Evolutionary conservation across 2,113 vertebrate genomes (phyloP).

Genomic region (Lasiurus cinereus): DNA sequence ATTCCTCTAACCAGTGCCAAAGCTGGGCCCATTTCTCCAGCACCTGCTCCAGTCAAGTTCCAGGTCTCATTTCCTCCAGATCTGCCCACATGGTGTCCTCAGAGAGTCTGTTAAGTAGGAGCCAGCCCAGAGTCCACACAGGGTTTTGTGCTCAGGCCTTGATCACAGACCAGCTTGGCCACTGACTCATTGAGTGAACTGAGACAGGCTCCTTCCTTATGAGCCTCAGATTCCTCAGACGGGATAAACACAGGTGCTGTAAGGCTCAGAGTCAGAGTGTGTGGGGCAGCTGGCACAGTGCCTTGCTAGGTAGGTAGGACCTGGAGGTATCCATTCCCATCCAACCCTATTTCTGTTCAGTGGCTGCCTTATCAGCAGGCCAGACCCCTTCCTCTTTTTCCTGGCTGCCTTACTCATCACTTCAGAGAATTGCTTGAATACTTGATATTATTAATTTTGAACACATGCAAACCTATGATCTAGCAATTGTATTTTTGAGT

Average conservation of each 20-base stretch:
- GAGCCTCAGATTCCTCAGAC: neutral
- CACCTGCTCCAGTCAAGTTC: neutral
- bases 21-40: neutral
- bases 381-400: neutral
- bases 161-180: neutral
- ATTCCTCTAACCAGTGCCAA: neutral
- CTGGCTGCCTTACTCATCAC: too few species aligned
- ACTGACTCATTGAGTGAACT: neutral
- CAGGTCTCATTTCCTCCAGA: conserved; percentile 13
- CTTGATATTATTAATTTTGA: neutral
- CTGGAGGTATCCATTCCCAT: neutral
- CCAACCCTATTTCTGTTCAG: neutral
- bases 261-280: neutral
- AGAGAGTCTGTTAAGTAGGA: neutral
- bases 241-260: rapidly evolving
- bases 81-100: conserved; percentile 55
- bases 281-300: neutral
- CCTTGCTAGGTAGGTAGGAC: neutral
- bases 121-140: neutral
- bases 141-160: neutral
- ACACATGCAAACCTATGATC: neutral
- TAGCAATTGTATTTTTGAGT: neutral
- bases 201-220: neutral
- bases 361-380: neutral
- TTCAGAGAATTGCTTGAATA: neutral